These are phyloP conservation scores for Clytia hemisphaerica DNA, from an alignment of 30 jellyfish, hydroid and myxozoan species.

Conservation along the genomic window DNA sequence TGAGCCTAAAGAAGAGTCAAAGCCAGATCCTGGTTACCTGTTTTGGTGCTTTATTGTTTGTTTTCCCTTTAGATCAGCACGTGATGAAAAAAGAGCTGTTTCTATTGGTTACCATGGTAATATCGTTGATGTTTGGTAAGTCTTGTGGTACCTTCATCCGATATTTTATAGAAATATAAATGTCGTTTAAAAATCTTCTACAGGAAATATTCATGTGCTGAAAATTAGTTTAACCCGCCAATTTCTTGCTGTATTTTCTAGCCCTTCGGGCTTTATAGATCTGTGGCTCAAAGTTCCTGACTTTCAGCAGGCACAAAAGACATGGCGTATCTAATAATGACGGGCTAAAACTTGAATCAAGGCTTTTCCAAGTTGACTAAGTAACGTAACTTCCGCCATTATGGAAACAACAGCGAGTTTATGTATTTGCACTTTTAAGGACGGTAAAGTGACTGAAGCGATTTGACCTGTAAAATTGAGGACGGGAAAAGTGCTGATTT, in stretches of 20 bases:
- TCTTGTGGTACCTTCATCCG: background rate
- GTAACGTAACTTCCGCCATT: too few relatives aligned
- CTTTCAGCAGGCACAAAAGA: too few relatives aligned
- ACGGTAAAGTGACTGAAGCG: too few relatives aligned
- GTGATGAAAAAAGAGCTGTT: conserved; percentile 59
- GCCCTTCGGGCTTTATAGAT: too few relatives aligned
- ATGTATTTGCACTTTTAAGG: too few relatives aligned
- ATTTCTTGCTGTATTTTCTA: background rate
- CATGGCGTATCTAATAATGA: too few relatives aligned
- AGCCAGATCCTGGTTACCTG: background rate
- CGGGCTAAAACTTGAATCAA: too few relatives aligned
- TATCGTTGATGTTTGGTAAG: conserved; percentile 95
- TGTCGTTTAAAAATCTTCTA: background rate
- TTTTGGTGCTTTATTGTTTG: background rate
- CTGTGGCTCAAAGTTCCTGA: too few relatives aligned
- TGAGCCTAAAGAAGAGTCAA: background rate
- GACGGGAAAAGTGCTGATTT: too few relatives aligned
- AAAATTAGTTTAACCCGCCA: background rate
- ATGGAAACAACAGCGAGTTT: too few relatives aligned
- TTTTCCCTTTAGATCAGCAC: conserved; percentile 52
- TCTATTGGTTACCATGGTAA: conserved; percentile 97
- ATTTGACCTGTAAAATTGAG: too few relatives aligned
- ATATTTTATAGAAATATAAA: background rate
- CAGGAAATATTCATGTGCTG: background rate
- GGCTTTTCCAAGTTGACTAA: too few relatives aligned